Evolutionary conservation across 2,113 vertebrate species (phyloP).

Genomic region (Paedocypris sp.): DNA sequence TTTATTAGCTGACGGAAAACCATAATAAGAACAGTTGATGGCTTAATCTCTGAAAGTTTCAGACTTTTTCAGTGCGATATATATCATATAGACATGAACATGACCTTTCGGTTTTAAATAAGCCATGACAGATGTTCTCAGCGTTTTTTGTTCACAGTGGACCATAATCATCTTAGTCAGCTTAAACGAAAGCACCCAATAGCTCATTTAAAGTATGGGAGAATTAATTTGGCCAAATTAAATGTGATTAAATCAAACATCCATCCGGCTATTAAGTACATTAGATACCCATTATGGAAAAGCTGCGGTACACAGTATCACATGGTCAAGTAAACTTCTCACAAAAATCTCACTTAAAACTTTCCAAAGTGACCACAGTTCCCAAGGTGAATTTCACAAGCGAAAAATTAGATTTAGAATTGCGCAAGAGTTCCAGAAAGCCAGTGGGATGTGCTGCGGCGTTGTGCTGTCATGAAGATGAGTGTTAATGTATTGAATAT

Average conservation of each 20-base stretch:
- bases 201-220: slow-evolving; percentile 25
- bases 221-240: slow-evolving; percentile 31
- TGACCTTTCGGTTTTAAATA: slow-evolving; percentile 1
- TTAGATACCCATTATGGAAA: no score
- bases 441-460: slow-evolving; percentile 1
- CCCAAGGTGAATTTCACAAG: no score
- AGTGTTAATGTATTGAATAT: slow-evolving; percentile 30
- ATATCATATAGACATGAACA: neutral
- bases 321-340: no score
- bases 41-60: no score
- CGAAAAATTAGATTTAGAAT: no score
- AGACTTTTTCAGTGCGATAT: neutral
- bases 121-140: slow-evolving; percentile 35
- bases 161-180: slow-evolving; percentile 38
- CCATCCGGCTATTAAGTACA: neutral
- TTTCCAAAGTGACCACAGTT: no score
- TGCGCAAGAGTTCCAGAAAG: slow-evolving; percentile 9
- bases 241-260: slow-evolving; percentile 25
- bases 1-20: no score
- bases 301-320: no score
- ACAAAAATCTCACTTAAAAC: no score
- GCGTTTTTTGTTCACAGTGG: slow-evolving; percentile 23
- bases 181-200: slow-evolving; percentile 33
- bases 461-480: slow-evolving; percentile 17
- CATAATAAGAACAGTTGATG: no score